Evolutionary conservation across 2,888 invertebrate species (phyloP), one percentile per base, ranked within the genome.

Genomic region (Cinara cedri): DNA sequence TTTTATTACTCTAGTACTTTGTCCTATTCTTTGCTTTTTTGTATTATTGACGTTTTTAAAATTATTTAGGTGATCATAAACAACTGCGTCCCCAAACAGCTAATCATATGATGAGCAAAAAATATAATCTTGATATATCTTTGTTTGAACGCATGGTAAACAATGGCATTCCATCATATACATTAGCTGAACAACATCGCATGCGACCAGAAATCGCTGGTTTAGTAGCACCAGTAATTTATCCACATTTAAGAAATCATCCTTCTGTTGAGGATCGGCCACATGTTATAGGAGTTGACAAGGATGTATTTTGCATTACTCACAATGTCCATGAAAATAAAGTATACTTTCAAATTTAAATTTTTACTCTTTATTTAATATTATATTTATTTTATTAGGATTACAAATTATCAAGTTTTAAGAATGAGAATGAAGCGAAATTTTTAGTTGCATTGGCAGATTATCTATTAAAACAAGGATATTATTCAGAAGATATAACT

Each of bases 11-110:
- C 6, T 34, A 4, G 34, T 34, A 34, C 34, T 4, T 34, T 34
- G 34, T 34, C 6, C 6, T 6, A 34, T 34, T 34, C 34, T 34
- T 34, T 57, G 21, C 11, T 24, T 57, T 26, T 26, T 16, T 51
- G 14, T 1, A 34, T 57, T 8, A 19, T 3, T 44, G 14, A 44
- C 19, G n/a, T 65, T 46, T 16, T 21, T n/a, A 24, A 65, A 21
- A 51, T 14, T 14, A 49, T 26, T 66, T 95, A 82, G 90, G 91
- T 66, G 94, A 95, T 85, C 95, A 95, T 85, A 90, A 92, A 84
- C 96, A 96, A 84, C 87, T 96, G 0, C 87, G 90, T 49, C 95
- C 95, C 0, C 89, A 88, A 34, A 85, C 88, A 14, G 85, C 87
- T 4, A 87, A 87, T 4, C 86, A 86, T 83, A 83, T 85, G 34